Percentiles rank a stretch among this genome's conserved stretches.
These are phyloP conservation scores for Rhimphoctona megacephalus DNA, from an alignment of 2,888 invertebrate species.

Conservation along the genomic window DNA sequence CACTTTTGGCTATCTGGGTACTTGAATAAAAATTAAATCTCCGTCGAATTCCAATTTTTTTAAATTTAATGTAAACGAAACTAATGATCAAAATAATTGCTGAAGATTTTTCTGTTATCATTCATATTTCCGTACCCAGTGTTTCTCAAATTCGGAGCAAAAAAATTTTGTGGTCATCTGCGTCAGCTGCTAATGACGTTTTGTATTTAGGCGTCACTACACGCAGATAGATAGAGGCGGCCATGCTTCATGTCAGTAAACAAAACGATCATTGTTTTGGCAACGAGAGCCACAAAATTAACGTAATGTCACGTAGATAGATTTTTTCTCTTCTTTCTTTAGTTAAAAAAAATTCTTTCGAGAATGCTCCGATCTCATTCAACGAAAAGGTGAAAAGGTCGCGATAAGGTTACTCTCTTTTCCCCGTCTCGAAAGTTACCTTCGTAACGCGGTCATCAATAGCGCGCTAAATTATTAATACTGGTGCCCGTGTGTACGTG, in stretches of 20 bases:
- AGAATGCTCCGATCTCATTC: conserved; percentile 37
- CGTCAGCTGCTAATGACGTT: background rate
- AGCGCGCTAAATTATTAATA: conserved; percentile 61
- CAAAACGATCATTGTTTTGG: conserved; percentile 69
- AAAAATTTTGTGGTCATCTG: too few species aligned
- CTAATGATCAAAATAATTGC: background rate
- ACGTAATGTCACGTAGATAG: conserved; percentile 53
- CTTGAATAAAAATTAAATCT: too few species aligned
- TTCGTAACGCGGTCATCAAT: conserved; percentile 31
- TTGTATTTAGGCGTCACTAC: conserved; percentile 24
- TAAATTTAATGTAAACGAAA: background rate
- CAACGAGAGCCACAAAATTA: conserved; percentile 67
- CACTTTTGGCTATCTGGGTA: too few species aligned
- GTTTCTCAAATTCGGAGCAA: too few species aligned
- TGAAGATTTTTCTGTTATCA: too few species aligned
- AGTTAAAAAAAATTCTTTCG: conserved; percentile 18
- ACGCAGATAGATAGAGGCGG: conserved; percentile 34
- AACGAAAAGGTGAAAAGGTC: conserved; percentile 23
- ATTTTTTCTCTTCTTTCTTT: conserved; percentile 8
- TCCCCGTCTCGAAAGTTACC: background rate
- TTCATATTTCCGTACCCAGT: too few species aligned
- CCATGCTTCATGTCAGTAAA: conserved; percentile 63
- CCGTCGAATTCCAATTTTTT: too few species aligned
- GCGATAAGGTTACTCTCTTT: background rate
- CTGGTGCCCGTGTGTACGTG: conserved; percentile 31